Percentiles rank a stretch among this genome's conserved stretches.
phyloP scores from a whole-genome alignment of 1,140 invertebrate genomes.

The Dinothrombium tinctorium region DNA sequence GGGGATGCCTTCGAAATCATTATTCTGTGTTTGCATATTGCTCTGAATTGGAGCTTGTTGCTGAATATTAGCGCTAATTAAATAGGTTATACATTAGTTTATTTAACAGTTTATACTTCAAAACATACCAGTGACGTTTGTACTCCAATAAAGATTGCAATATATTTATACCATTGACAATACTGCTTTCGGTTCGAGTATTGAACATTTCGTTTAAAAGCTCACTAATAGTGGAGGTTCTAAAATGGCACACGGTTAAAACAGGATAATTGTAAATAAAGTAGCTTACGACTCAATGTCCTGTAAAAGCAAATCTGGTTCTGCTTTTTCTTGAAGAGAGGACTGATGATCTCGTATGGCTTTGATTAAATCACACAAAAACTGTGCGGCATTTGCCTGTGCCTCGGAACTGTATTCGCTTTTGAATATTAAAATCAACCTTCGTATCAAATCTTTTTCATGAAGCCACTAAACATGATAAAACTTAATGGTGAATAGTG shows the following conservation, averaged over 20 bases:
- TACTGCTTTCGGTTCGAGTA: conserved; percentile 3
- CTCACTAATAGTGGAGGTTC: conserved; percentile 34
- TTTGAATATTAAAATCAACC: conserved; percentile 9
- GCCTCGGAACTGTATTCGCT: conserved; percentile 26
- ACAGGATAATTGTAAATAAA: neutral
- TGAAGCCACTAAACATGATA: neutral
- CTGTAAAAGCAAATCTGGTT: conserved; percentile 37
- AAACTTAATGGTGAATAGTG: neutral
- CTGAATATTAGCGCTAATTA: neutral
- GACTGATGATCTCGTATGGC: conserved; percentile 33
- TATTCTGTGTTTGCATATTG: neutral
- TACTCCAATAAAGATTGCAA: conserved; percentile 10
- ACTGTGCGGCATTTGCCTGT: conserved; percentile 52
- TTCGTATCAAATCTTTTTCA: conserved; percentile 4
- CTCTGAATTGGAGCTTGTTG: conserved; percentile 1
- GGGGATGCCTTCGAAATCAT: neutral
- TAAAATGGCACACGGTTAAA: conserved; percentile 17
- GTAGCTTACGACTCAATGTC: conserved; percentile 42
- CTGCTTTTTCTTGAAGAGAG: conserved; percentile 30
- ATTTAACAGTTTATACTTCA: neutral
- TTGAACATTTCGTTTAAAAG: conserved; percentile 24
- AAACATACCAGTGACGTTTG: conserved; percentile 2
- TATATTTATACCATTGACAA: conserved; percentile 9
- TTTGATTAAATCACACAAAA: conserved; percentile 53
- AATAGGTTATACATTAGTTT: neutral